Evolutionary conservation across 2,888 invertebrate genomes (phyloP).

Genomic region (Hypomecis punctinalis): DNA sequence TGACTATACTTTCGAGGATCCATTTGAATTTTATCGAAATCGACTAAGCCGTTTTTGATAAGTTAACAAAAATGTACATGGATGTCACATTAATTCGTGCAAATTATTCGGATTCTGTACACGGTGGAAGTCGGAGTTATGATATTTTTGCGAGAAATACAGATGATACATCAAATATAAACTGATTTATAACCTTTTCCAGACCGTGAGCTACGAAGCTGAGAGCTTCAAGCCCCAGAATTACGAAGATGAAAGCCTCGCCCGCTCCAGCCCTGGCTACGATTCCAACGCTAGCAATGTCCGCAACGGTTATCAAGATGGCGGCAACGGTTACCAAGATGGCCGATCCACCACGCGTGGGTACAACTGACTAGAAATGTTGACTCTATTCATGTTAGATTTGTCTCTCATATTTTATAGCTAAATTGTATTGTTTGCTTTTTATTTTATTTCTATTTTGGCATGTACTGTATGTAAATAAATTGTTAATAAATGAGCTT

Average conservation of each 20-base stretch:
- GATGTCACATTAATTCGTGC: too few relatives aligned
- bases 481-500: conserved; percentile 5
- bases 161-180: too few relatives aligned
- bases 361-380: conserved; percentile 53
- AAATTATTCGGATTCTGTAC: too few relatives aligned
- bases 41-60: too few relatives aligned
- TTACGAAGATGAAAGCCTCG: conserved; percentile 83
- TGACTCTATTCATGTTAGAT: conserved; percentile 19
- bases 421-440: conserved; percentile 17
- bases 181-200: conserved; percentile 32
- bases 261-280: conserved; percentile 61
- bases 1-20: too few relatives aligned
- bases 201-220: conserved; percentile 88
- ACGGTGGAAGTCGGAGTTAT: too few relatives aligned
- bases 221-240: conserved; percentile 88
- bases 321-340: conserved; percentile 44
- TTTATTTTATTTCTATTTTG: background rate
- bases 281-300: conserved; percentile 64
- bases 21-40: too few relatives aligned
- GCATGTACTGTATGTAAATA: conserved; percentile 5
- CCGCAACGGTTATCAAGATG: conserved; percentile 46
- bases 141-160: too few relatives aligned
- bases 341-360: conserved; percentile 49
- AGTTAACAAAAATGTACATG: too few relatives aligned
- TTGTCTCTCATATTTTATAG: conserved; percentile 28